A percentile compares a stretch with the other conserved stretches of the same genome.
phyloP scores from a whole-genome alignment of 2,113 vertebrate genomes.

The Thermophis baileyi region DNA sequence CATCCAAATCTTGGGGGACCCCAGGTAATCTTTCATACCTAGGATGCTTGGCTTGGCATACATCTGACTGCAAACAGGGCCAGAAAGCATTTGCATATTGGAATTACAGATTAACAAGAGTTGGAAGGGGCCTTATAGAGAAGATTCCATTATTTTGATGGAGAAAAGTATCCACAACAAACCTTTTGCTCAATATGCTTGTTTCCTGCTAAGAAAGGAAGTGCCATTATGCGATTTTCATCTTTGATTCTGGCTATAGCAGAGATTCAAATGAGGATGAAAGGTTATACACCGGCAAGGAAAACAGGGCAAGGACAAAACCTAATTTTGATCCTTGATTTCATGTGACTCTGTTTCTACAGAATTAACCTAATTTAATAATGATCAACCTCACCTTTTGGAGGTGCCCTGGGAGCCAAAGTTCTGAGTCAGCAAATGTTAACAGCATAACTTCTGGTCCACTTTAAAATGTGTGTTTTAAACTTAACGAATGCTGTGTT shows the following conservation, averaged over 20 bases:
- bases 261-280: not conserved
- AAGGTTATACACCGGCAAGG: not conserved
- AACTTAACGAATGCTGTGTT: not conserved
- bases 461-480: not conserved
- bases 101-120: too few species aligned
- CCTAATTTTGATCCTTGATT: not conserved
- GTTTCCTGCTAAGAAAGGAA: not conserved
- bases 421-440: not conserved
- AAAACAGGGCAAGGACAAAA: not conserved
- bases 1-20: not conserved
- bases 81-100: not conserved
- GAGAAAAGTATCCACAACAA: not conserved
- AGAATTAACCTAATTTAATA: not conserved
- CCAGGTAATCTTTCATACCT: not conserved
- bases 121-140: too few species aligned
- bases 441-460: not conserved
- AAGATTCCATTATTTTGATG: not conserved
- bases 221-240: not conserved
- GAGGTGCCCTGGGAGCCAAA: not conserved
- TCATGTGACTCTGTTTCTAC: not conserved
- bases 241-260: not conserved
- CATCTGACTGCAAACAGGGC: not conserved
- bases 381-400: not conserved
- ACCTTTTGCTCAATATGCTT: not conserved
- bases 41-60: not conserved